Evolutionary conservation across 2,797 vertebrate genomes (phyloP), one percentile per base, ranked within the genome.

Genomic region (Lepus townsendii): DNA sequence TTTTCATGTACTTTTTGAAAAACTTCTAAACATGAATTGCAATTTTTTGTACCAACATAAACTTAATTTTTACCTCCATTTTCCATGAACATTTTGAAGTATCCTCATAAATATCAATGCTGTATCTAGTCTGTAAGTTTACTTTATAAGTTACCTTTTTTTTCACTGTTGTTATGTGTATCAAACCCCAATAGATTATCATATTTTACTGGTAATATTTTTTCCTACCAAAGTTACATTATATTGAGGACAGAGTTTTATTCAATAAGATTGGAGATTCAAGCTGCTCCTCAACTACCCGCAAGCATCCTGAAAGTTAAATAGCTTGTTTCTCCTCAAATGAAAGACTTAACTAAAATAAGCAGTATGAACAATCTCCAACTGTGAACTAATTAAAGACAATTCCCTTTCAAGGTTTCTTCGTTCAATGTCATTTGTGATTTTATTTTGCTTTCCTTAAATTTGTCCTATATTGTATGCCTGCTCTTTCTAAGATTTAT

Each of bases 351-450:
- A 98, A 98, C 97, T 98, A 98, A 98, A 98, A 98, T 98, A 98
- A 98, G 97, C 98, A 98, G 96, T 98, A 98, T 98, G 98, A 98
- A 98, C 97, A 97, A 98, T 97, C 98, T 98, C 98, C 98, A 98
- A 98, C 98, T 99, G 98, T 98, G 98, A 98, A 98, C 98, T 98
- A 98, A 98, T 98, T 98, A 98, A 98, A 98, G 98, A 98, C 98
- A 98, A 98, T 98, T 98, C 97, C 97, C 98, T 98, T 98, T 98
- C 98, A 98, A 98, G 97, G 97, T 98, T 98, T 98, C 97, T 94
- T 96, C 84, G 94, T 97, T 98, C 97, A 98, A 98, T 97, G 98
- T 98, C 97, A 98, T 98, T 98, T 98, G 98, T 98, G 98, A 98
- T 98, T 98, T 98, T 98, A 98, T 98, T 98, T 98, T 98, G 96